Evolutionary conservation across 2,113 vertebrate species (phyloP).

Genomic region (Pseudonaja textilis): DNA sequence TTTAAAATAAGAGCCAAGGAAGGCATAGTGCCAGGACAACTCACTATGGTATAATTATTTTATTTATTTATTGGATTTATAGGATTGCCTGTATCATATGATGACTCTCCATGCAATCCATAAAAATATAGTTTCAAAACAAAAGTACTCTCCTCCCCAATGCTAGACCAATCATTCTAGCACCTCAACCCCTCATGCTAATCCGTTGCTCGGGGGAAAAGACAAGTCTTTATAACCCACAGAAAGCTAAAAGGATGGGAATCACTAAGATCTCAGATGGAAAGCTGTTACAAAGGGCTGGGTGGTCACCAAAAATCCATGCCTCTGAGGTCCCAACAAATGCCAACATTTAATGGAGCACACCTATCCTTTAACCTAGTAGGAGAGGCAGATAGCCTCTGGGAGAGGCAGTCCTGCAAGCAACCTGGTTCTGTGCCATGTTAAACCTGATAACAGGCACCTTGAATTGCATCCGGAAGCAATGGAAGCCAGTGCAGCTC

Average conservation of each 20-base stretch:
- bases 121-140: neutral
- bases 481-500: neutral
- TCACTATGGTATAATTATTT: slow-evolving; percentile 5
- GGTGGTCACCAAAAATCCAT: neutral
- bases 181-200: neutral
- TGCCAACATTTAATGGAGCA: neutral
- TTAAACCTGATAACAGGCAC: neutral
- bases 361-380: neutral
- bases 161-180: neutral
- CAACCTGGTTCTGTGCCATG: neutral
- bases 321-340: neutral
- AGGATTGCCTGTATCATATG: neutral
- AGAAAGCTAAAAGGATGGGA: neutral
- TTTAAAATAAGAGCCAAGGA: slow-evolving; percentile 9
- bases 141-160: neutral
- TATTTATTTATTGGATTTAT: neutral
- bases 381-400: neutral
- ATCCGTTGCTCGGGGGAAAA: neutral
- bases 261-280: neutral
- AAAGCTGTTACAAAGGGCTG: neutral
- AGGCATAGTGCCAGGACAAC: slow-evolving; percentile 20
- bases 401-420: neutral
- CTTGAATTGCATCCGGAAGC: neutral
- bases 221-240: neutral
- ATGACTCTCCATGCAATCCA: neutral